Base-by-base conservation (phyloP, 2,113 vertebrate species). In the Stigmatopora argus region DNA sequence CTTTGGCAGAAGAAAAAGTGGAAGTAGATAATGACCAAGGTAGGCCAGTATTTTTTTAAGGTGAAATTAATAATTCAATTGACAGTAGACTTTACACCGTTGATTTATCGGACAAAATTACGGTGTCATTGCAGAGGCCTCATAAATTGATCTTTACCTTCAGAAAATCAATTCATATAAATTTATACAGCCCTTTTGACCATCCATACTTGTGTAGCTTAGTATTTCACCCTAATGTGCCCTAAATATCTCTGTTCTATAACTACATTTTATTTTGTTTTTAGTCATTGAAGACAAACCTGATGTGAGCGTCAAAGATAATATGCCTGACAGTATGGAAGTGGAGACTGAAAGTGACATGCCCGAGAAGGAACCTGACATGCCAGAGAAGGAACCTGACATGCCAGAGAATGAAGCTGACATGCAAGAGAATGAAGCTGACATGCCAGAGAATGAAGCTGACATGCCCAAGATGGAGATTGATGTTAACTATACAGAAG, bases 1-100 rank as follows among this genome's bases (percentile, higher is more conserved):
- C 89, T 0, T 79, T 92, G 64, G 75, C 63, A 17, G 57, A 70
- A 34, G 88, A 71, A 26, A 5, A 74, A 18, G 47, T 34, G 4
- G 58, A 73, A 52, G 52, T 56, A 31, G 31, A 69, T 3, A 64
- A 76, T 49, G 72, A 85, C 3, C 44, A 51, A 46, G 88, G 90
- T 91, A 74, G 26, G 72, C 71, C 56, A 69, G 1, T 10, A 67
- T 74, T 70, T 63, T 65, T 45, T 65, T 59, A n/a, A 59, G 5
- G 34, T 19, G n/a, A 52, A 52, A 52, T 23, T 2, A 52, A 52
- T 52, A 21, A 13, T 52, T 52, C 51, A 52, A 4, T 11, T n/a
- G 4, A 49, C 7, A 7, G 3, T n/a, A n/a, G 45, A 45, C 15
- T 47, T 12, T 47, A 47, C 4, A 7, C 12, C 2, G 14, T 12